Conservation (phyloP, 2,797 vertebrate genomes). For the Picus viridis region DNA sequence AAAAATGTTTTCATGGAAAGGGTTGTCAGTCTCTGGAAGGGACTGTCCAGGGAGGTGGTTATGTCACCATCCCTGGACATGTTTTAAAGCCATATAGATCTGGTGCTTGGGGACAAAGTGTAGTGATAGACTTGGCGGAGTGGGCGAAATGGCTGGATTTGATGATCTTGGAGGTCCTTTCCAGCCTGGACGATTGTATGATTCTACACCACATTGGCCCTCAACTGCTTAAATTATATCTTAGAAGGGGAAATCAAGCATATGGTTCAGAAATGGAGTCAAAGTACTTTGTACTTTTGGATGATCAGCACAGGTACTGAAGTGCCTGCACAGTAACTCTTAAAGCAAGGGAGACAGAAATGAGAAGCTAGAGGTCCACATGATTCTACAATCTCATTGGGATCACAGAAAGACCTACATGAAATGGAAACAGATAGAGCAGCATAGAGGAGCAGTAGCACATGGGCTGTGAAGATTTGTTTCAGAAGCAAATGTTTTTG, state of each 20-base stretch:
- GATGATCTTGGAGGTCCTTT: too few relatives aligned
- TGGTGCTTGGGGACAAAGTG: too few relatives aligned
- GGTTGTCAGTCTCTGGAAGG: too few relatives aligned
- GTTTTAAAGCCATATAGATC: too few relatives aligned
- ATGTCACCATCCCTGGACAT: too few relatives aligned
- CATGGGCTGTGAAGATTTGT: background rate
- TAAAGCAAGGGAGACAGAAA: background rate
- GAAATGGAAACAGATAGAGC: background rate
- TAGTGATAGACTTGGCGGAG: too few relatives aligned
- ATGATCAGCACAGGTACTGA: background rate
- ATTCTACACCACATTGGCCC: background rate
- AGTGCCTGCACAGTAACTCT: background rate
- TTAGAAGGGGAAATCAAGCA: background rate
- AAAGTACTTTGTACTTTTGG: background rate
- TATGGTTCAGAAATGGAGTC: background rate
- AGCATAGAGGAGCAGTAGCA: too few relatives aligned
- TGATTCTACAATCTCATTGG: background rate
- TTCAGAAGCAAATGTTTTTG: background rate
- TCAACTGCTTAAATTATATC: background rate
- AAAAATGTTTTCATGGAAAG: too few relatives aligned
- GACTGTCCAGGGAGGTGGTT: too few relatives aligned
- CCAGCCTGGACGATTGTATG: too few relatives aligned
- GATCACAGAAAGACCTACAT: background rate
- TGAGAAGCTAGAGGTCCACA: background rate
- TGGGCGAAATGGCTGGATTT: too few relatives aligned